Evolutionary conservation across 2,797 vertebrate species (phyloP), one percentile per base, ranked within the genome.

Genomic region (Peromyscus attwateri): DNA sequence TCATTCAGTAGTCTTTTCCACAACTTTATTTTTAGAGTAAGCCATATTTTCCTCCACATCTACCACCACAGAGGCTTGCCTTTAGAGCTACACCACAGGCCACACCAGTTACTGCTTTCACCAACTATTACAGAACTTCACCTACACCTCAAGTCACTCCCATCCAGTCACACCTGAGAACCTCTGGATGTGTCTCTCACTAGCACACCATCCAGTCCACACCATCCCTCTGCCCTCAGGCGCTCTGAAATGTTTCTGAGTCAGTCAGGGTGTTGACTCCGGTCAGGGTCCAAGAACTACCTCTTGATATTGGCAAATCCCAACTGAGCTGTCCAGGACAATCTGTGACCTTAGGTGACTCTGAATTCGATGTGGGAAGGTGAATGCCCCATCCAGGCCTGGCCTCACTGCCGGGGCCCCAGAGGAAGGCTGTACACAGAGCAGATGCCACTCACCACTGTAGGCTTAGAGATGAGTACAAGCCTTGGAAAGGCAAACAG

Each of bases 401-500:
- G 3, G 2, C 12, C 14, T 52, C 13, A 55, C 52, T 62, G 17
- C 34, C 89, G 25, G 27, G 31, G 46, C 57, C 84, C 31, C 52
- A 57, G 16, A 46, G 2, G 55, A 80, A 17, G 11, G 17, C 27
- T 87, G 52, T 10, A 29, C 8, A 5, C 0, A 84, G 94, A 89
- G n/a, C 5, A 1, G 2, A 70, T 94, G 46, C 55, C 37, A 64
- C 17, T 79, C 94, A 89, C 75, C 70, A 66, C 79, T 40, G 64
- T 55, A 46, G 62, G 29, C 12, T 83, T 70, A 25, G 87, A 71
- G 80, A 92, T 43, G 70, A 87, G 70, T 37, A 4, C 62, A 34
- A 87, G 89, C 68, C 73, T 93, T 37, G n/a, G 10, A 96, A 80
- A 80, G 29, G 34, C 55, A 93, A 91, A 75, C 37, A 70, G 4